Percentiles rank a stretch among this genome's conserved stretches.
phyloP scores from a whole-genome alignment of 92 coral and sea anemone genomes.

The Muricea muricata region DNA sequence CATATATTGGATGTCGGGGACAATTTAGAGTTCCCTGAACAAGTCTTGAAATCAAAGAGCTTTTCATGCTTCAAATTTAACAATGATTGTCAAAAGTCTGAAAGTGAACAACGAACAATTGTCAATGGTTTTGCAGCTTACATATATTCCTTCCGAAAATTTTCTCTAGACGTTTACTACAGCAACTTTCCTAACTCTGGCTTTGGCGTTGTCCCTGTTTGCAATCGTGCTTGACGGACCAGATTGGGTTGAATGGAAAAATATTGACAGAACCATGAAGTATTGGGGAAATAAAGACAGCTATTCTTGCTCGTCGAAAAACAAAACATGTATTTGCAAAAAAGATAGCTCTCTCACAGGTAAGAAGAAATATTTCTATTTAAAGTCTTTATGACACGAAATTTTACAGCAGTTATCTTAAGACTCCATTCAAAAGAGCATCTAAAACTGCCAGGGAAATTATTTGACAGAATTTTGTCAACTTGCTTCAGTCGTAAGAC shows the following conservation, averaged over 20 bases:
- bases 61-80: no score
- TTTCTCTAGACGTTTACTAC: conserved; percentile 21
- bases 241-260: conserved; percentile 41
- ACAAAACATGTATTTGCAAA: conserved; percentile 20
- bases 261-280: conserved; percentile 18
- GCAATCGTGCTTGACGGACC: conserved; percentile 40
- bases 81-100: neutral
- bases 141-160: neutral
- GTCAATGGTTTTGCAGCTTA: neutral
- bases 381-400: no score
- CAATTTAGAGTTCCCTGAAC: no score
- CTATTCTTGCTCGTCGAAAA: neutral
- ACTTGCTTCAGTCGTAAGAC: no score
- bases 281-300: conserved; percentile 24
- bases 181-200: neutral
- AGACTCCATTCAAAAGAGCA: no score
- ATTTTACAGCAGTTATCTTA: no score
- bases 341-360: neutral
- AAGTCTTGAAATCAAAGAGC: no score
- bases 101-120: neutral
- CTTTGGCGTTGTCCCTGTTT: conserved; percentile 24
- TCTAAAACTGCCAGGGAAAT: no score
- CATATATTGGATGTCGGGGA: no score
- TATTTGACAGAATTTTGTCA: no score
- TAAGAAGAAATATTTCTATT: conserved; percentile 1